phyloP scores from a whole-genome alignment of 2,797 vertebrate species.

The Lateolabrax maculatus region DNA sequence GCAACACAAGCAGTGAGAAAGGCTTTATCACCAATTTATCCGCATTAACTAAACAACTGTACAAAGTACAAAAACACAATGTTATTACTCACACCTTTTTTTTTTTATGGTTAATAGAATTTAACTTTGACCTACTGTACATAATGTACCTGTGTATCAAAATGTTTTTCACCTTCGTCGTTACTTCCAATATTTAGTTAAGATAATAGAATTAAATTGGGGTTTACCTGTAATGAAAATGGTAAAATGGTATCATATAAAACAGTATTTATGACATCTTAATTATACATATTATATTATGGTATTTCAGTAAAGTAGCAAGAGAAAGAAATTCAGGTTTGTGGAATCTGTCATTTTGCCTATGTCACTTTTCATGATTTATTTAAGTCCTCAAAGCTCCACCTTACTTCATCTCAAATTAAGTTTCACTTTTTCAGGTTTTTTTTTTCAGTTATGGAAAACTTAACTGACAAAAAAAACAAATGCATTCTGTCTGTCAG shows the following conservation, averaged over 20 bases:
- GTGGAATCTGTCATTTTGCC: slow-evolving; percentile 3
- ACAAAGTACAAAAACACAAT: not conserved
- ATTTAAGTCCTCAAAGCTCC: not conserved
- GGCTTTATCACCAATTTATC: not conserved
- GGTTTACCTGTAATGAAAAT: not conserved
- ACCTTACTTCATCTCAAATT: not conserved
- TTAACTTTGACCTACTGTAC: too few relatives aligned
- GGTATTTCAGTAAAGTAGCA: not conserved
- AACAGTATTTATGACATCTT: not conserved
- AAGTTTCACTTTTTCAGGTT: not conserved
- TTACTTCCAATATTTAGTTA: not conserved
- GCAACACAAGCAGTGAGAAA: not conserved
- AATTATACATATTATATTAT: not conserved
- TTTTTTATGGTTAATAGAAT: not conserved
- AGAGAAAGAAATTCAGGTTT: not conserved
- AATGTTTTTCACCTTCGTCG: not conserved
- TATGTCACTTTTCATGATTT: slow-evolving; percentile 1
- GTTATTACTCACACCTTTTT: not conserved
- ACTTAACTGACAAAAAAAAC: slow-evolving; percentile 47
- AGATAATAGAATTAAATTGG: not conserved
- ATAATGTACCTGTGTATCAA: too few relatives aligned
- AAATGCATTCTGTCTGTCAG: slow-evolving; percentile 53
- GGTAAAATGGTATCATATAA: not conserved
- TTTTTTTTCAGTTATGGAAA: slow-evolving; percentile 37
- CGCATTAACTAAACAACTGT: not conserved